These are phyloP conservation scores for Sarcophilus harrisii DNA, from an alignment of 2,797 vertebrate species.

Conservation along the genomic window DNA sequence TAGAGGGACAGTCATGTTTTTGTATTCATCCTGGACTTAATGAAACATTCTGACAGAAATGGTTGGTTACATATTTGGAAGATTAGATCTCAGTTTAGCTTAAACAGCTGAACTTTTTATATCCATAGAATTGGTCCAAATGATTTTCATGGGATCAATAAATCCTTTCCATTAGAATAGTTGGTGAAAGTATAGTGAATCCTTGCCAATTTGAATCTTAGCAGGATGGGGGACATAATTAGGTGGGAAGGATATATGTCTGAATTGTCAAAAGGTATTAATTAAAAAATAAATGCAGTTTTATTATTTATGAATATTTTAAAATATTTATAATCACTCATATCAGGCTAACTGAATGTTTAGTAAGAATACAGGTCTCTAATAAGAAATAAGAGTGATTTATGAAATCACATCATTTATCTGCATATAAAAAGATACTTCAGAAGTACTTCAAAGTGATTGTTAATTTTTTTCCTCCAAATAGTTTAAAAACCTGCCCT, in stretches of 20 bases:
- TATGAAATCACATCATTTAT: not conserved
- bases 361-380: not conserved
- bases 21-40: not conserved
- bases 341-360: not conserved
- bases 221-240: not conserved
- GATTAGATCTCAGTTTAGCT: not conserved
- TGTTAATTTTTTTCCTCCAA: not conserved
- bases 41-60: not conserved
- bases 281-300: not conserved
- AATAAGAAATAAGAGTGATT: not conserved
- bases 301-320: not conserved
- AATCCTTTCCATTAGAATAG: slow-evolving; percentile 11
- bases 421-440: slow-evolving; percentile 23
- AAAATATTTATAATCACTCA: not conserved
- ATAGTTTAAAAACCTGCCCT: not conserved
- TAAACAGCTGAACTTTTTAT: slow-evolving; percentile 19
- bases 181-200: slow-evolving; percentile 21
- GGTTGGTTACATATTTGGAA: not conserved
- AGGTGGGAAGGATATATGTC: not conserved
- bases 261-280: not conserved
- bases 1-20: not conserved
- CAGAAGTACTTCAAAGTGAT: not conserved
- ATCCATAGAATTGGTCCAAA: not conserved
- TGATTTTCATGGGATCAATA: not conserved
- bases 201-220: not conserved